A percentile compares a stretch with the other conserved stretches of the same genome.
Evolutionary conservation across 1,140 invertebrate species (phyloP).

Genomic region (Aphaenogaster ashmeadi): DNA sequence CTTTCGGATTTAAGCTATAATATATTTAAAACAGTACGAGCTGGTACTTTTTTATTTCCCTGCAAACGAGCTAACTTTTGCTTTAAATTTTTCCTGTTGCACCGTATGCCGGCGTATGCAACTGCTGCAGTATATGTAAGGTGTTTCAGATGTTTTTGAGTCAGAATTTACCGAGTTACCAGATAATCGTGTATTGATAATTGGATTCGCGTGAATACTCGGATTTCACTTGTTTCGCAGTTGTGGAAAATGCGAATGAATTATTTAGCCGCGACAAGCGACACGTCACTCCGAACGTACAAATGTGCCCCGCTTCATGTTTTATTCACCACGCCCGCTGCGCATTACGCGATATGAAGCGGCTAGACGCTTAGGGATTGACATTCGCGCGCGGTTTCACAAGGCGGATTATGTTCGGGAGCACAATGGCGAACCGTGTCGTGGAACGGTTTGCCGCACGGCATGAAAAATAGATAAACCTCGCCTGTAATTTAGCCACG

Average conservation of each 20-base stretch:
- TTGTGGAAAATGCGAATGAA: constrained; percentile 62
- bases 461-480: constrained; percentile 23
- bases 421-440: constrained; percentile 10
- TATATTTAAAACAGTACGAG: neutral
- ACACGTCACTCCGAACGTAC: constrained; percentile 42
- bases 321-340: constrained; percentile 47
- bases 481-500: constrained; percentile 5
- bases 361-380: constrained; percentile 50
- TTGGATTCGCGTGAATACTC: constrained; percentile 19
- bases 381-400: constrained; percentile 43
- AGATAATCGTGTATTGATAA: constrained; percentile 33
- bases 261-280: constrained; percentile 61
- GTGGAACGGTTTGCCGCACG: neutral
- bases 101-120: too few relatives aligned
- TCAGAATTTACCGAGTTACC: constrained; percentile 7
- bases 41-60: neutral
- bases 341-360: constrained; percentile 60
- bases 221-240: constrained; percentile 44
- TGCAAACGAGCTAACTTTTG: neutral
- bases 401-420: constrained; percentile 14
- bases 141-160: neutral
- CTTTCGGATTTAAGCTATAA: neutral
- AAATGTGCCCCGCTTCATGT: constrained; percentile 37
- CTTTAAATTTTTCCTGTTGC: neutral
- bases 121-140: neutral